These are phyloP conservation scores for Vulpes lagopus DNA, from an alignment of 2,113 vertebrate genomes.

Conservation along the genomic window DNA sequence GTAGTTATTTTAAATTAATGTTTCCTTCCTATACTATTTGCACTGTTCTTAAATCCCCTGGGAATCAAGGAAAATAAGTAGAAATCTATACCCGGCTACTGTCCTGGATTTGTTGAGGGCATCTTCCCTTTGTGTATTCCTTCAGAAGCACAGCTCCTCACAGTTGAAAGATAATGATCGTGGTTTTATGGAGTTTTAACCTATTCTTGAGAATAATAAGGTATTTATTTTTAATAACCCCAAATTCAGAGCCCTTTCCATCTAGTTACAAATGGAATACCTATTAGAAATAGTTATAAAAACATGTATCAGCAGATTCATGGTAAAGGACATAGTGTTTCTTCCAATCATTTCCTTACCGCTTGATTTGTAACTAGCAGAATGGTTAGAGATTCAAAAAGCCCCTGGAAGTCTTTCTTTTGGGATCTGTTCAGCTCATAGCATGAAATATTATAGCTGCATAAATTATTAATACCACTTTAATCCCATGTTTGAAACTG, in stretches of 20 bases:
- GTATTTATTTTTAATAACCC: constrained; percentile 4
- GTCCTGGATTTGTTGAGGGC: not conserved
- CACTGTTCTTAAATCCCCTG: not conserved
- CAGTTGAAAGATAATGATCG: not conserved
- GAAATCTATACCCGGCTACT: not conserved
- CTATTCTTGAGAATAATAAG: constrained; percentile 35
- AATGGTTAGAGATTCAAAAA: constrained; percentile 10
- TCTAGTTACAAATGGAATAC: constrained; percentile 20
- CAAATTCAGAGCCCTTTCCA: not conserved
- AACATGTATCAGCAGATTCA: not conserved
- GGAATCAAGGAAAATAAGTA: constrained; percentile 8
- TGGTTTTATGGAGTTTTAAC: not conserved
- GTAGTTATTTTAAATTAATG: not conserved
- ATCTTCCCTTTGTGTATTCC: not conserved
- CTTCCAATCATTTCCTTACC: constrained; percentile 9
- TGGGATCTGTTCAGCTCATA: not conserved
- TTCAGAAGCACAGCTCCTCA: not conserved
- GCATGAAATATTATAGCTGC: constrained; percentile 52
- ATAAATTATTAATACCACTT: constrained; percentile 71
- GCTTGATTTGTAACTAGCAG: not conserved
- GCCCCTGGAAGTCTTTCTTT: constrained; percentile 18
- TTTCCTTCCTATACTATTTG: not conserved
- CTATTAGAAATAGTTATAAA: constrained; percentile 17
- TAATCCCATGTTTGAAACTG: constrained; percentile 32
- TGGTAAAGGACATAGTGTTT: not conserved